These are phyloP conservation scores for Hemitrygon akajei DNA, from an alignment of 2,797 vertebrate species.

Conservation along the genomic window DNA sequence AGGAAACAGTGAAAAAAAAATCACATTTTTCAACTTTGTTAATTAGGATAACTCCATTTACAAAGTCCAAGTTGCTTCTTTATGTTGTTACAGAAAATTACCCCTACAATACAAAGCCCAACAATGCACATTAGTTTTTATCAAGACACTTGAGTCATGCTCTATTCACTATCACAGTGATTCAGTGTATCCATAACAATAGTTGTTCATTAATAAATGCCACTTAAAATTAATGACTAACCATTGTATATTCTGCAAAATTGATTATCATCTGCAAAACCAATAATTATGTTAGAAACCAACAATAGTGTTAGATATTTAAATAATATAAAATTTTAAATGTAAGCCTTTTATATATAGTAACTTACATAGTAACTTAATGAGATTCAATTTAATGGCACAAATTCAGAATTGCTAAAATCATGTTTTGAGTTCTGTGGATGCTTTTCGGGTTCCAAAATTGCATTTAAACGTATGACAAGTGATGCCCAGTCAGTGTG, in stretches of 20 bases:
- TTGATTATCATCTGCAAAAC: neutral
- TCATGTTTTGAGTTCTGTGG: neutral
- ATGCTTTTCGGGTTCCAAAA: too few species aligned
- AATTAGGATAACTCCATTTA: constrained; percentile 52
- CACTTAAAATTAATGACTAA: neutral
- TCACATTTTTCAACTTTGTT: constrained; percentile 46
- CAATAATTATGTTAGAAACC: neutral
- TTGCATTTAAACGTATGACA: too few species aligned
- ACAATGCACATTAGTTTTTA: neutral
- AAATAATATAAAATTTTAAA: neutral
- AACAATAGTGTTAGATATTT: neutral
- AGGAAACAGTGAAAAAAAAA: constrained; percentile 47
- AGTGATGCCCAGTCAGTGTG: too few species aligned
- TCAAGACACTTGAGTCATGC: neutral
- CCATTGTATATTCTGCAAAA: neutral
- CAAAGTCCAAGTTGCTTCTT: neutral
- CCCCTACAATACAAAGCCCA: neutral
- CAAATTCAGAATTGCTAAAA: neutral
- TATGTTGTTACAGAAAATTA: neutral
- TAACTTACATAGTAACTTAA: neutral
- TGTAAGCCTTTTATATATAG: neutral
- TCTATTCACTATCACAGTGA: neutral
- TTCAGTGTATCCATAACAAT: neutral
- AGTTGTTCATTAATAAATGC: neutral
- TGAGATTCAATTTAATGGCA: neutral